Conservation (phyloP, 2,888 invertebrate genomes). For the Holacanthella duospinosa region DNA sequence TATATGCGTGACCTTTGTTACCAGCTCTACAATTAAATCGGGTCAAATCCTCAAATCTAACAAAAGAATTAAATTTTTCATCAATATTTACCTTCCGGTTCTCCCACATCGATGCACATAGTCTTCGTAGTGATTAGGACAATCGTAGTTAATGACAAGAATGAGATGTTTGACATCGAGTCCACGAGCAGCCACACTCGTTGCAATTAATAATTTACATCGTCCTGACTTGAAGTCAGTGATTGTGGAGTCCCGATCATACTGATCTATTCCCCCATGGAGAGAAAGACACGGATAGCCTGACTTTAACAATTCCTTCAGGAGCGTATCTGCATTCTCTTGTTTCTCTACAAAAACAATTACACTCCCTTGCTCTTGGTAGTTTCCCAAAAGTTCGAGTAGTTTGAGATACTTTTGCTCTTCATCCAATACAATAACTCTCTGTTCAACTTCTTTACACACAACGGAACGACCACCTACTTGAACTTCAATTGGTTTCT, state of each 20-base stretch:
- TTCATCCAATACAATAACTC: conserved; percentile 85
- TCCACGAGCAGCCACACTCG: conserved; percentile 95
- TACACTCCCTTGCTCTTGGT: conserved; percentile 82
- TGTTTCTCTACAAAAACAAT: conserved; percentile 98
- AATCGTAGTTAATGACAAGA: conserved; percentile 96
- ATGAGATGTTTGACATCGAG: conserved; percentile 97
- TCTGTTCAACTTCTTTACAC: conserved; percentile 93
- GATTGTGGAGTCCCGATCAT: conserved; percentile 95
- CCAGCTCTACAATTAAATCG: conserved; percentile 55
- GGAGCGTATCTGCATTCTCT: conserved; percentile 84
- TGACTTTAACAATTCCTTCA: conserved; percentile 90
- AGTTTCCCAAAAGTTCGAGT: conserved; percentile 88
- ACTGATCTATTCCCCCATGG: conserved; percentile 98
- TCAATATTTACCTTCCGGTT: conserved; percentile 53
- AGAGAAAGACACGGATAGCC: conserved; percentile 93
- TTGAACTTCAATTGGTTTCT: conserved; percentile 91
- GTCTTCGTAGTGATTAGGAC: conserved; percentile 99
- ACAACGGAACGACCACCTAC: conserved; percentile 95
- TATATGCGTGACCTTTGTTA: conserved; percentile 93
- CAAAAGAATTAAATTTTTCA: neutral
- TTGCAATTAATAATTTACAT: conserved; percentile 82
- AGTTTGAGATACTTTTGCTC: conserved; percentile 96
- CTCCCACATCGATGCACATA: conserved; percentile 96
- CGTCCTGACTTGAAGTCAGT: conserved; percentile 93
- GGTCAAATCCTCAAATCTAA: neutral